Base-by-base conservation (phyloP, 2,888 invertebrate genomes). In the Ormyrus rosae region DNA sequence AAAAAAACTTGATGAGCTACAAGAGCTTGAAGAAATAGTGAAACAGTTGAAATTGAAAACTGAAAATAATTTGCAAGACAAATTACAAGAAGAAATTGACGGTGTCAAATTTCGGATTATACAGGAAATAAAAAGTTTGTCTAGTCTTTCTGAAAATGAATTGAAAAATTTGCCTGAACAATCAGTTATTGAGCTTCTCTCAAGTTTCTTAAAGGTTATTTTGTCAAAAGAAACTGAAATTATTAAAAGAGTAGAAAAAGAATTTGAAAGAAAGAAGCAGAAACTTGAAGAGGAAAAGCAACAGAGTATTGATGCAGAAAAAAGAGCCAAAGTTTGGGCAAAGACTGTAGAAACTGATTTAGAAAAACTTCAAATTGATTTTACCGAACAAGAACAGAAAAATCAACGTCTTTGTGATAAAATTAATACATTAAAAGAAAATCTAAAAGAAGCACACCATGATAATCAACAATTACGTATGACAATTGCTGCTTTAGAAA, bases 161-260 rank as follows among this genome's bases (percentile, higher is more conserved):
- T 58, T 61, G 0, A 72, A 83, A 6, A 79, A 83, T 7, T 77
- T 85, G 2, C 11, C 69, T 10, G 74, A 83, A 6, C 86, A 86
- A 80, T 83, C 86, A 5, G 82, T 86, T 6, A 82, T 81, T 11
- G 87, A 88, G 10, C 81, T 90, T 4, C 87, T 90, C 51, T n/a
- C 63, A 5, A 74, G 83, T 7, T 88, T 90, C n/a, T 45, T 90
- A 5, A 84, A 85, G 13, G 83, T 85, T 0, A 83, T 90, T 5
- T 79, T 90, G 78, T 77, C 83, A 9, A 90, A 88, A 58, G 89
- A 90, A 73, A 73, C 84, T 1, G 90, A 90, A 81, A 79, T 90
- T 6, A 82, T 89, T 0, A 84, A 85, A 70, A 71, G 64, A 2
- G 61, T 90, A 48, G 84, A 80, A n/a, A 81, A 84, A 9, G 67